Evolutionary conservation across 2,113 vertebrate genomes (phyloP), one percentile per base, ranked within the genome.

Genomic region (Verasper variegatus): DNA sequence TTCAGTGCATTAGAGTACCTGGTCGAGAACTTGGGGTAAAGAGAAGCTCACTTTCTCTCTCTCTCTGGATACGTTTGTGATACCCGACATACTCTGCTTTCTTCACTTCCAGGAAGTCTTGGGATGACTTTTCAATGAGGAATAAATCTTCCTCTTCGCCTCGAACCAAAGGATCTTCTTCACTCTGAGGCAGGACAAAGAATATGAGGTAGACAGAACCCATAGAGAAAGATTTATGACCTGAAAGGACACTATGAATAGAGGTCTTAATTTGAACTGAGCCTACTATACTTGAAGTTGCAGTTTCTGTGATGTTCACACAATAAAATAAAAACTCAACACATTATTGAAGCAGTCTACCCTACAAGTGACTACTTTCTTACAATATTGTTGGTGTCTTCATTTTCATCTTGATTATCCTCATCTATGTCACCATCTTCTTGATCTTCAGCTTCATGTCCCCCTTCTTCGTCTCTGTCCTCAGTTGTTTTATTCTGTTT

Each of bases 1-100:
- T 72, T 72, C 45, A 51, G 6, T 13, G 15, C 5, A 51, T 67
- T 0, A 26, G 23, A 9, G 31, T 90, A 99, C 98, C 98, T 95
- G 93, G 66, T 71, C 2, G 77, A 72, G 68, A 88, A 56, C 97
- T 97, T 17, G 98, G 97, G 2, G 45, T 76, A 51, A 97, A 99
- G n/a, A 99, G 89, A 52, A 94, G 70, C 24, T 96, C 92, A 18
- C 84, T 92, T 26, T 96, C 96, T 74, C 63, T 95, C 86, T 96
- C 96, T 71, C 63, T 94, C 86, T 94, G 93, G 59, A 96, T 3
- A 4, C 76, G 94, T 15, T 70, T 75, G 6, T 83, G 91, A 74
- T 94, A 92, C 8, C 92, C 95, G 26, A 96, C 59, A 52, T 96
- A 98, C 18, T 96, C 95, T 0, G 96, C 93, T 35, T 94, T 93